Evolutionary conservation across 2,113 vertebrate genomes (phyloP).

Genomic region (Lucifuga dentata): DNA sequence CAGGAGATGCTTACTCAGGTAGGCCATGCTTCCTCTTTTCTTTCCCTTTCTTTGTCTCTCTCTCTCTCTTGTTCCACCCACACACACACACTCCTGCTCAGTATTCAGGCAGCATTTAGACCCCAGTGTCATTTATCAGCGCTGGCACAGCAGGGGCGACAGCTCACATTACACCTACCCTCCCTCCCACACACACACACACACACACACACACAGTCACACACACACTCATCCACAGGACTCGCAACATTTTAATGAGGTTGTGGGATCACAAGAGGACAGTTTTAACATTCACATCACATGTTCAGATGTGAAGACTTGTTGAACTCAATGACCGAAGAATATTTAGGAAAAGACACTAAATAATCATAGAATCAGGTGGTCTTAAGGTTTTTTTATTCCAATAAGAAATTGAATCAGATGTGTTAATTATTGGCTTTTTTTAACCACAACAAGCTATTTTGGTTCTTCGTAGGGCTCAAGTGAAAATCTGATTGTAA

Average conservation of each 20-base stretch:
- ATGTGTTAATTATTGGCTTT: not conserved
- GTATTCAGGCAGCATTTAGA: slow-evolving; percentile 68
- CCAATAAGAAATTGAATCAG: slow-evolving; percentile 26
- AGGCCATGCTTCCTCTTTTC: slow-evolving; percentile 38
- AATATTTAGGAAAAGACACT: slow-evolving; percentile 4
- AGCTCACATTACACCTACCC: slow-evolving; percentile 60
- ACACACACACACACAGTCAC: slow-evolving; percentile 5
- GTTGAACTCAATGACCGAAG: slow-evolving; percentile 1
- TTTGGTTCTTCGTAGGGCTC: slow-evolving; percentile 1
- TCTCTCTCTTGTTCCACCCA: not conserved
- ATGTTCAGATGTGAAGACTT: slow-evolving; percentile 34
- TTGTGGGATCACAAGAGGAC: slow-evolving; percentile 56
- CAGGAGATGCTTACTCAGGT: slow-evolving; percentile 98
- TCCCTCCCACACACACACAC: slow-evolving; percentile 9
- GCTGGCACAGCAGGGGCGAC: slow-evolving; percentile 59
- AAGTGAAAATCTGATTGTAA: not conserved
- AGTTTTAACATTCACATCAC: slow-evolving; percentile 70
- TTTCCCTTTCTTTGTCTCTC: slow-evolving; percentile 1
- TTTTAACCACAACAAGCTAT: not conserved
- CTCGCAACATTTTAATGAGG: slow-evolving; percentile 69
- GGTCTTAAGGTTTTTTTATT: slow-evolving; percentile 28
- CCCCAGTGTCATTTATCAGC: slow-evolving; percentile 78
- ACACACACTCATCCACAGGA: slow-evolving; percentile 9
- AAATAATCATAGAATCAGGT: too few relatives aligned
- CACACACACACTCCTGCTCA: slow-evolving; percentile 40